Evolutionary conservation across 53 echinoderm and acorn worm genomes (phyloP).

Genomic region (Apostichopus leukothele): DNA sequence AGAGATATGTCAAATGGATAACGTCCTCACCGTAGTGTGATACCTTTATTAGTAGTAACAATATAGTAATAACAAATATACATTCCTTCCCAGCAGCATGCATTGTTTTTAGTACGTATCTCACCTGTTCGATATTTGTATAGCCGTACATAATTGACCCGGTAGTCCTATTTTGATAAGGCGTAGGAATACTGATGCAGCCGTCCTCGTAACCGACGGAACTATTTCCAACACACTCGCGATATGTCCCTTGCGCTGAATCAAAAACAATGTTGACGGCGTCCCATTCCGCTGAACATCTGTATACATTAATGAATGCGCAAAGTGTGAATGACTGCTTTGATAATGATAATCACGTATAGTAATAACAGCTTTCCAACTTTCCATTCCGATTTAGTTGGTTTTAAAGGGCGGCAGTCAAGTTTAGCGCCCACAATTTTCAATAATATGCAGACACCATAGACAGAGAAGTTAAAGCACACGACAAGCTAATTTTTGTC

Average conservation of each 20-base stretch:
- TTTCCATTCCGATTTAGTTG: neutral
- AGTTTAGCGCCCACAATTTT: neutral
- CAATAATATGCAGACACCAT: no score
- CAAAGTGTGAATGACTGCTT: neutral
- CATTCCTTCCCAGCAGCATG: no score
- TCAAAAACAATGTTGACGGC: constrained; percentile 16
- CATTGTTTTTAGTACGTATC: neutral
- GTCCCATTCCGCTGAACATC: constrained; percentile 32
- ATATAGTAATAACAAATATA: no score
- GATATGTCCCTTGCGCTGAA: neutral
- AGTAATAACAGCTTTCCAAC: no score
- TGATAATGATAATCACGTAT: no score
- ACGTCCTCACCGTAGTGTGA: no score
- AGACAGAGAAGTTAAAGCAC: no score
- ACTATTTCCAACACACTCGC: constrained; percentile 53
- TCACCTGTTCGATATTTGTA: constrained; percentile 54
- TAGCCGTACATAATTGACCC: constrained; percentile 71
- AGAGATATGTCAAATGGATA: no score
- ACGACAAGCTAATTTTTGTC: no score
- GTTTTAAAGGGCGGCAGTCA: neutral
- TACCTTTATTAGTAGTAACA: no score
- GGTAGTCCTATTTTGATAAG: constrained; percentile 17
- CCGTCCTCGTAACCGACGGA: constrained; percentile 60
- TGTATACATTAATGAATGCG: constrained; percentile 7
- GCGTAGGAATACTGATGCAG: constrained; percentile 46